Conservation (phyloP, 2,797 vertebrate genomes). For the Acanthis flammea region DNA sequence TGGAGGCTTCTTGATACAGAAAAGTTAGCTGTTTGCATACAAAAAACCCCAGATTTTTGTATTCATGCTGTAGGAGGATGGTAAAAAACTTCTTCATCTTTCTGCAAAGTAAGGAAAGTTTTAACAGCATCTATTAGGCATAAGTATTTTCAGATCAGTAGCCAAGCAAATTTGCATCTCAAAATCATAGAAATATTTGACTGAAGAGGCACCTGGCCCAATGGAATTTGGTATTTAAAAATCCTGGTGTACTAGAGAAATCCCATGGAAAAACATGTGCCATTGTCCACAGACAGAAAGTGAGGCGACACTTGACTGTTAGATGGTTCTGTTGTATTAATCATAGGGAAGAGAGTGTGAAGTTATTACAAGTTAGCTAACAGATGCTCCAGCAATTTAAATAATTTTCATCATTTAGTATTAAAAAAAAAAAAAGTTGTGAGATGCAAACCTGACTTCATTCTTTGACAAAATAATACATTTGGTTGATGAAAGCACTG, state of each 20-base stretch:
- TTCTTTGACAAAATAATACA: background rate
- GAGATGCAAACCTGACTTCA: background rate
- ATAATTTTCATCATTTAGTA: background rate
- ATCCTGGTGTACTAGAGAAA: background rate
- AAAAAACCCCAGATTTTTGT: background rate
- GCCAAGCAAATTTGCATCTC: background rate
- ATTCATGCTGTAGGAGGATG: background rate
- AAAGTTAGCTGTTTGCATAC: background rate
- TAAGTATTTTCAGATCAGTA: background rate
- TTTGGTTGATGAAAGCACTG: background rate
- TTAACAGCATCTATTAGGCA: background rate
- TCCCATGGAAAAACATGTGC: background rate
- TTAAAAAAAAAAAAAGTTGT: background rate
- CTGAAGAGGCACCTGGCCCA: background rate
- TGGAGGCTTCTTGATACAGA: background rate
- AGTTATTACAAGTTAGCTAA: background rate
- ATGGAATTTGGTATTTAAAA: background rate
- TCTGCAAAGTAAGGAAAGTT: background rate
- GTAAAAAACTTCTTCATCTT: background rate
- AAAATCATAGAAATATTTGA: background rate
- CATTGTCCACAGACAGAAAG: background rate
- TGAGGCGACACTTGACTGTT: rapidly evolving
- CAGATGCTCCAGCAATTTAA: background rate
- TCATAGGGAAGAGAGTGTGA: background rate
- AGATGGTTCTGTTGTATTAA: background rate